Evolutionary conservation across 1,140 invertebrate species (phyloP).

Genomic region (Monomorium pharaonis): DNA sequence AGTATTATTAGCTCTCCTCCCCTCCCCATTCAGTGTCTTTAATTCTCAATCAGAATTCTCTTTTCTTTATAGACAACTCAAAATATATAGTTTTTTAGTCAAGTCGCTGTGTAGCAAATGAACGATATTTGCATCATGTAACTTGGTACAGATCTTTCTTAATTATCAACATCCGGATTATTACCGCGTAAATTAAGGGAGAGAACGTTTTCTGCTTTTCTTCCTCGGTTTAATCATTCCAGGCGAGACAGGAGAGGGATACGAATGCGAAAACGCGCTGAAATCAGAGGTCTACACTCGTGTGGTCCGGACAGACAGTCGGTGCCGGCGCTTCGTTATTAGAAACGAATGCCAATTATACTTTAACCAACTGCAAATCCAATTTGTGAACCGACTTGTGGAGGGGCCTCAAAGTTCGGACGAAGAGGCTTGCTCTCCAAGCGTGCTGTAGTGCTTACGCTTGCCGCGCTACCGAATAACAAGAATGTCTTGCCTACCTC

Average conservation of each 20-base stretch:
- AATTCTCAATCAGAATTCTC: too few relatives aligned
- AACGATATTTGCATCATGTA: neutral
- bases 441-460: constrained; percentile 81
- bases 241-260: neutral
- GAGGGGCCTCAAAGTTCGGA: constrained; percentile 81
- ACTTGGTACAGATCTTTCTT: neutral
- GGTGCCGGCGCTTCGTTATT: constrained; percentile 76
- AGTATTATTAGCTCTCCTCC: too few relatives aligned
- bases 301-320: constrained; percentile 20
- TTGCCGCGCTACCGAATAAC: constrained; percentile 80
- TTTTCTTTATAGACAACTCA: too few relatives aligned
- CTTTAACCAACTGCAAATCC: constrained; percentile 81
- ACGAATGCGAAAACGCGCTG: neutral
- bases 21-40: too few relatives aligned
- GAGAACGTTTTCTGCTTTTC: neutral
- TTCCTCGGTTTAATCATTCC: constrained; percentile 10
- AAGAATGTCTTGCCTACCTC: constrained; percentile 77
- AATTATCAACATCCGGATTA: neutral
- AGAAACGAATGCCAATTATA: constrained; percentile 83
- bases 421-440: constrained; percentile 79
- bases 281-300: constrained; percentile 5
- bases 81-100: too few relatives aligned
- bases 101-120: too few relatives aligned
- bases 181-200: neutral
- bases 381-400: constrained; percentile 81